A percentile compares a stretch with the other conserved stretches of the same genome.
These are phyloP conservation scores for Numida meleagris DNA, from an alignment of 2,113 vertebrate genomes.

Conservation along the genomic window DNA sequence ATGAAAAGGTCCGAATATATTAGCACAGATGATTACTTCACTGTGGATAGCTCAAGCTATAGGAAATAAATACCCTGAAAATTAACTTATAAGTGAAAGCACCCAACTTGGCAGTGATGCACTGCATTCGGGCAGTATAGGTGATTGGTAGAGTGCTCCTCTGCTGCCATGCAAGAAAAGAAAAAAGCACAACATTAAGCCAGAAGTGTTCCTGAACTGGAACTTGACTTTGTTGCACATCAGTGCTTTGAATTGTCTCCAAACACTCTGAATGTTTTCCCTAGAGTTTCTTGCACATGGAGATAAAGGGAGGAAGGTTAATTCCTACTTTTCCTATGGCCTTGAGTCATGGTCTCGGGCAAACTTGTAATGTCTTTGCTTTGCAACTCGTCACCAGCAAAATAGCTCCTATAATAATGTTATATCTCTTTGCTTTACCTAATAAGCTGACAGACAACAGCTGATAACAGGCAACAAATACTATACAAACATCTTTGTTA, in stretches of 20 bases:
- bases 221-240: neutral
- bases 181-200: neutral
- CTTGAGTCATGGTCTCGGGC: neutral
- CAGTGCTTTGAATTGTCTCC: too few species aligned
- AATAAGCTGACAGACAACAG: neutral
- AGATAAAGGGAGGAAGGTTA: neutral
- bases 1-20: neutral
- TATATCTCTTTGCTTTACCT: neutral
- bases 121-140: neutral
- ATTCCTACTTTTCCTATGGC: neutral
- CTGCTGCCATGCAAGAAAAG: neutral
- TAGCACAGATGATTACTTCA: neutral
- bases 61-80: neutral
- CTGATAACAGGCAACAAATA: neutral
- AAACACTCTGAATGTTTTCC: neutral
- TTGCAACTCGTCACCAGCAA: neutral
- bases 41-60: neutral
- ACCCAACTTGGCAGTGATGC: neutral
- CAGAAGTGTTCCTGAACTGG: neutral
- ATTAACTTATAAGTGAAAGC: neutral
- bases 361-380: neutral
- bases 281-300: neutral
- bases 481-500: neutral
- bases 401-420: neutral
- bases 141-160: neutral